These are phyloP conservation scores for Pomatostomus ruficeps DNA, from an alignment of 2,113 vertebrate species.

Conservation along the genomic window DNA sequence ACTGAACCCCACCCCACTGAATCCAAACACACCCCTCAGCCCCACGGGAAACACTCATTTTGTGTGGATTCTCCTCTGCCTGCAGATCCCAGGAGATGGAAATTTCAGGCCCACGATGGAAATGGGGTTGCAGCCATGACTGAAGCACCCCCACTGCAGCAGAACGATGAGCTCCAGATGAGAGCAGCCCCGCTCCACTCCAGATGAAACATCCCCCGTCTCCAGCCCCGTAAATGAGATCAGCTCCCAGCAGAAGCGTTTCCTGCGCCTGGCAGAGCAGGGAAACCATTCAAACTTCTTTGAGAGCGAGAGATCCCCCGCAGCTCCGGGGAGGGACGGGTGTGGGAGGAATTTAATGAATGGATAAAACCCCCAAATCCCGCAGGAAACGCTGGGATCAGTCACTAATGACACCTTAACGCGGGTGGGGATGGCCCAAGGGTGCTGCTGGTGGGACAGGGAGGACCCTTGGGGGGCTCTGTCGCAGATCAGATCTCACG, in stretches of 20 bases:
- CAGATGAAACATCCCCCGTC: neutral
- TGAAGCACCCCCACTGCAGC: neutral
- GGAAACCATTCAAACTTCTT: neutral
- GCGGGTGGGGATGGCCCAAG: neutral
- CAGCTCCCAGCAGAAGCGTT: neutral
- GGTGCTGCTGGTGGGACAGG: neutral
- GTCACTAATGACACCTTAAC: neutral
- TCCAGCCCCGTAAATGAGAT: neutral
- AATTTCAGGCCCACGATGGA: neutral
- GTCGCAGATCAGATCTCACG: neutral
- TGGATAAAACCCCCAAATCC: neutral
- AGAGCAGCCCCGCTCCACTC: neutral
- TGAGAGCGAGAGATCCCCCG: neutral
- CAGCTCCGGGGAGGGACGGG: neutral
- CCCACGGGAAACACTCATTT: neutral
- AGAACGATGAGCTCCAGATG: neutral
- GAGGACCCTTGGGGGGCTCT: neutral
- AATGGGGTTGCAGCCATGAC: neutral
- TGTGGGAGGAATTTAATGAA: neutral
- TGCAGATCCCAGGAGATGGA: neutral
- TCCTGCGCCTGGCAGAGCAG: neutral
- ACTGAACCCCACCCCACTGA: neutral
- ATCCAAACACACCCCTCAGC: neutral
- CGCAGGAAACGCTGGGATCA: neutral
- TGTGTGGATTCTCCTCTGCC: neutral